Percentiles rank a stretch among this genome's conserved stretches.
Evolutionary conservation across 2,888 invertebrate genomes (phyloP).

Genomic region (Dasypogon diadema): DNA sequence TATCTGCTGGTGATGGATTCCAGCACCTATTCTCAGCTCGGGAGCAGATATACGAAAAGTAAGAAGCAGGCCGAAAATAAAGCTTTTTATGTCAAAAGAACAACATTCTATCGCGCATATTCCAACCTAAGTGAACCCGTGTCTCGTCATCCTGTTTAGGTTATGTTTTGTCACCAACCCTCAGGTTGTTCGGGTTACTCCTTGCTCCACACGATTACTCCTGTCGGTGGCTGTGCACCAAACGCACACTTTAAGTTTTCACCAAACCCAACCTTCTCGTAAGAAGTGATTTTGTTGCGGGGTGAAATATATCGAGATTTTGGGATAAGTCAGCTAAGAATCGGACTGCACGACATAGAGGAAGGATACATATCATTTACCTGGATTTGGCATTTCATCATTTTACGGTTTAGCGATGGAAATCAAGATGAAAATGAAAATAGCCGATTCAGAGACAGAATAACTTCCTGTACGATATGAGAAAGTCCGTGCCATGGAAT

Average conservation of each 20-base stretch:
- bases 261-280: slow-evolving; percentile 4
- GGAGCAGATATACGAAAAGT: no score
- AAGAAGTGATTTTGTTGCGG: neutral
- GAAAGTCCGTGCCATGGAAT: neutral
- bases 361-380: neutral
- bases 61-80: no score
- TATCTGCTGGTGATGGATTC: no score
- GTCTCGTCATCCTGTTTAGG: slow-evolving; percentile 2
- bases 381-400: slow-evolving; percentile 2
- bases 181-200: neutral
- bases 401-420: slow-evolving; percentile 22
- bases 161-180: slow-evolving; percentile 25
- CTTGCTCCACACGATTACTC: neutral
- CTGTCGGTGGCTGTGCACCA: neutral
- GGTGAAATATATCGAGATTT: neutral
- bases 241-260: slow-evolving; percentile 15
- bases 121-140: neutral
- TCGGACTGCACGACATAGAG: slow-evolving; percentile 8
- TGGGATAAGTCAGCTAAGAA: neutral
- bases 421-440: slow-evolving; percentile 2
- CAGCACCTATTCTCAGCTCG: no score
- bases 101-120: slow-evolving; percentile 24
- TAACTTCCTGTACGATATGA: neutral
- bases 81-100: slow-evolving; percentile 35
- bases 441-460: neutral